Evolutionary conservation across 1,140 invertebrate genomes (phyloP), one percentile per base, ranked within the genome.

Genomic region (Hesperophylax magnus): DNA sequence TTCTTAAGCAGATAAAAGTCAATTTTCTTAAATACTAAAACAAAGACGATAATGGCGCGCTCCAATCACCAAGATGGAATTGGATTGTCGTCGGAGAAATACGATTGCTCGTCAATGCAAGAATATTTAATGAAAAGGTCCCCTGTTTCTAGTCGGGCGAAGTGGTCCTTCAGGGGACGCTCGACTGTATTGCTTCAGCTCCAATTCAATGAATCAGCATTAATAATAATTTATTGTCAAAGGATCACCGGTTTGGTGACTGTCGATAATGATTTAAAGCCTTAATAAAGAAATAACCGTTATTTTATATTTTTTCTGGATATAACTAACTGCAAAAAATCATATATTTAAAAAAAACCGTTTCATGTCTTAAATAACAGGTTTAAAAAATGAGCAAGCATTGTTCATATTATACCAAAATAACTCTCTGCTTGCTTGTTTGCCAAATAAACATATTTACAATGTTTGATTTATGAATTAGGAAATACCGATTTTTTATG

Each of bases 31-130:
- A 24, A 18, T 24, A 5, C 58, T 61, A 20, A 24, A 61, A 61
- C 58, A 61, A 61, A 61, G 58, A 24, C 24, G 24, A 61, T 24
- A 24, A 24, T 24, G 24, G 58, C 18, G 24, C 20, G 24, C 58
- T 61, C 20, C 58, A 61, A 61, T 61, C 58, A 24, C 11, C 11
- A 47, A 47, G 39, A 47, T 47, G 2, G 39, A 61, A 61, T 61
- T 61, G 58, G 58, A 61, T 61, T 61, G 58, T 61, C 20, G 18
- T 14, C 58, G 20, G 18, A 20, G 14, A 61, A 61, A 61, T 24
- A 61, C 58, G 20, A 61, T 61, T 61, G 24, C 58, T 61, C 58
- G 58, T 61, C 58, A 61, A 61, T 61, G 58, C 20, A 60, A 61
- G 18, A 61, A 61, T 24, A 61, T 61, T 61, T 20, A 60, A 60